Conservation (phyloP, 2,797 vertebrate species). For the Pitangus sulphuratus region DNA sequence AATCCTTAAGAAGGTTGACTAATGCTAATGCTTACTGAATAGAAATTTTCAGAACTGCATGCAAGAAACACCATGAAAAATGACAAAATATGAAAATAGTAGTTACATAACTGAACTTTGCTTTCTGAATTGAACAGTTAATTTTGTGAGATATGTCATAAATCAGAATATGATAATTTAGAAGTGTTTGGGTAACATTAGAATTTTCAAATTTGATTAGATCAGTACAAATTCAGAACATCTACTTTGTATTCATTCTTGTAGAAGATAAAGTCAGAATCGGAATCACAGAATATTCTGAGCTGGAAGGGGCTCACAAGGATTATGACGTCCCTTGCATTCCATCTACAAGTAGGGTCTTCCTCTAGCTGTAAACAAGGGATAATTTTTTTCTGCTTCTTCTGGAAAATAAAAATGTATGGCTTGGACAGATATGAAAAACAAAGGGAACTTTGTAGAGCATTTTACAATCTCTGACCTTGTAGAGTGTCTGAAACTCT, state of each 20-base stretch:
- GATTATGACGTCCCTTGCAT: neutral
- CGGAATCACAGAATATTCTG: neutral
- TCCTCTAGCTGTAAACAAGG: neutral
- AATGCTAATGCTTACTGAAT: neutral
- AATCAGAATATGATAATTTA: neutral
- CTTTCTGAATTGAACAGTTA: neutral
- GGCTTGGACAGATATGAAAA: neutral
- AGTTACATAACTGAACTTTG: neutral
- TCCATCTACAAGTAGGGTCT: neutral
- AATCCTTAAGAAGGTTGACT: neutral
- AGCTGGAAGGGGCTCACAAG: neutral
- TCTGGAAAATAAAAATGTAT: neutral
- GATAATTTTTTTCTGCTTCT: neutral
- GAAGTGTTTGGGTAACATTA: neutral
- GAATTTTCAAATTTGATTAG: neutral
- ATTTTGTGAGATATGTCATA: neutral
- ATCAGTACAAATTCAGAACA: neutral
- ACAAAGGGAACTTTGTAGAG: neutral
- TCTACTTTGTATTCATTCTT: neutral
- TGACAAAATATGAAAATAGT: neutral
- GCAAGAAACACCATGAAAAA: neutral
- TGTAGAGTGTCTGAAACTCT: neutral
- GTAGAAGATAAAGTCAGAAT: neutral
- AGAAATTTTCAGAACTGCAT: neutral
- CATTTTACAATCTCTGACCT: neutral